These are phyloP conservation scores for Ditylenchus weischeri DNA, from an alignment of 2,888 invertebrate species.

Conservation along the genomic window DNA sequence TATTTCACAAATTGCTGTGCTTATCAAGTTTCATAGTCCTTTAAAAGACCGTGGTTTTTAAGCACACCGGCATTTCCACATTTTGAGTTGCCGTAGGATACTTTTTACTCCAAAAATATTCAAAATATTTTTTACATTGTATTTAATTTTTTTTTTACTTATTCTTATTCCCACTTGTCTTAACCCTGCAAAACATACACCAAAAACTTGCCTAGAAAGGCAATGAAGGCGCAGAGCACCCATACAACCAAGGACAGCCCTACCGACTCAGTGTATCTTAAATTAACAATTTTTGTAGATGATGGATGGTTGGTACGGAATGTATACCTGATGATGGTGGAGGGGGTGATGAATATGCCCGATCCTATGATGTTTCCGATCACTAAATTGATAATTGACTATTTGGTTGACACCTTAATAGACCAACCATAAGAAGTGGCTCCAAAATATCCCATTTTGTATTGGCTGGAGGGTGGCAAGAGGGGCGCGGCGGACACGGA, in stretches of 20 bases:
- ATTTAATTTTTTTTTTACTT: too few species aligned
- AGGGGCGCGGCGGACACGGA: not conserved
- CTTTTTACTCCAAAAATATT: too few species aligned
- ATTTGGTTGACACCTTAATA: too few species aligned
- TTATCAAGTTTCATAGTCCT: too few species aligned
- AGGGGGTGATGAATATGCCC: constrained; percentile 54
- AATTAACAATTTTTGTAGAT: not conserved
- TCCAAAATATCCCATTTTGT: constrained; percentile 29
- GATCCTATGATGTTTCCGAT: constrained; percentile 57
- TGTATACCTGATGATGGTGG: constrained; percentile 33
- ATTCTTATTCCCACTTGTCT: too few species aligned
- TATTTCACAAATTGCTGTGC: too few species aligned
- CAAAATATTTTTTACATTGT: too few species aligned
- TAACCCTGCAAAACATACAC: not conserved
- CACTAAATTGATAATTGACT: constrained; percentile 23
- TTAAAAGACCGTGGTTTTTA: too few species aligned
- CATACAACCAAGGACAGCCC: constrained; percentile 88
- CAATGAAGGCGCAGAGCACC: constrained; percentile 77
- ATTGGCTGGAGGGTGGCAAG: not conserved
- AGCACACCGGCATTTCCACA: too few species aligned
- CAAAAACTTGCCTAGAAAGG: constrained; percentile 44
- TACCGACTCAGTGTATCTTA: constrained; percentile 67
- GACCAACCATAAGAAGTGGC: constrained; percentile 23
- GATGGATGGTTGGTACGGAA: too few species aligned
- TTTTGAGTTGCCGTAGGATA: too few species aligned